A percentile compares a stretch with the other conserved stretches of the same genome.
phyloP scores from a whole-genome alignment of 2,113 vertebrate genomes.

The Atractosteus spatula region DNA sequence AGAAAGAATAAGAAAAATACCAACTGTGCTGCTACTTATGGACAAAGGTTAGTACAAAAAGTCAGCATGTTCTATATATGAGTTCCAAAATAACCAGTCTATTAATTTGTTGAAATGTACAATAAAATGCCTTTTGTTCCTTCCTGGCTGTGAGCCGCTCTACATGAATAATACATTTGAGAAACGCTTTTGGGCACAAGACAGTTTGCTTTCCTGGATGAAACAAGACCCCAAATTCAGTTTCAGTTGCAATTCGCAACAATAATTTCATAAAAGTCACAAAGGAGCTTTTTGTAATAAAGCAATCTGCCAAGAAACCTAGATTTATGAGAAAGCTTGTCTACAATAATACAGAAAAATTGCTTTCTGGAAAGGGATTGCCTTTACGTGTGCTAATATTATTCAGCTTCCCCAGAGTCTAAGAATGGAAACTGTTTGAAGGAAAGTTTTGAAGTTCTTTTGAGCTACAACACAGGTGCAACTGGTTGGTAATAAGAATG shows the following conservation, averaged over 20 bases:
- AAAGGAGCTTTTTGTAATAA: conserved; percentile 41
- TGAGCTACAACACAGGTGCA: not conserved
- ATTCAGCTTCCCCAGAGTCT: conserved; percentile 34
- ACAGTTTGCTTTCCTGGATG: not conserved
- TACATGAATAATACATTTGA: conserved; percentile 1
- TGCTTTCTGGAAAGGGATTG: conserved; percentile 28
- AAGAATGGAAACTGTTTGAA: not conserved
- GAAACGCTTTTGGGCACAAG: not conserved
- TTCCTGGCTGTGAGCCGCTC: conserved; percentile 25
- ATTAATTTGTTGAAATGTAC: conserved; percentile 42
- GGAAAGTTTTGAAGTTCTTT: not conserved
- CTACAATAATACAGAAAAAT: conserved; percentile 54
- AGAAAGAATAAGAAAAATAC: conserved; percentile 24
- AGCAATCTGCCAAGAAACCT: conserved; percentile 39
- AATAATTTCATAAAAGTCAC: conserved; percentile 21
- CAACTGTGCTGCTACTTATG: conserved; percentile 24
- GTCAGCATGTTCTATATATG: conserved; percentile 23
- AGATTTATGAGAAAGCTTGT: conserved; percentile 50
- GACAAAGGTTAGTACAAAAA: conserved; percentile 38
- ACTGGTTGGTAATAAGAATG: not conserved
- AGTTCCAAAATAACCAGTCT: conserved; percentile 23
- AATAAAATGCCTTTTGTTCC: conserved; percentile 30
- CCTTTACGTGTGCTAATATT: conserved; percentile 30
- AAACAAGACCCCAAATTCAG: not conserved
- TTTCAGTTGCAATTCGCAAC: not conserved